Conservation (phyloP, 2,797 vertebrate species). For the Schizopygopsis malacanthus region DNA sequence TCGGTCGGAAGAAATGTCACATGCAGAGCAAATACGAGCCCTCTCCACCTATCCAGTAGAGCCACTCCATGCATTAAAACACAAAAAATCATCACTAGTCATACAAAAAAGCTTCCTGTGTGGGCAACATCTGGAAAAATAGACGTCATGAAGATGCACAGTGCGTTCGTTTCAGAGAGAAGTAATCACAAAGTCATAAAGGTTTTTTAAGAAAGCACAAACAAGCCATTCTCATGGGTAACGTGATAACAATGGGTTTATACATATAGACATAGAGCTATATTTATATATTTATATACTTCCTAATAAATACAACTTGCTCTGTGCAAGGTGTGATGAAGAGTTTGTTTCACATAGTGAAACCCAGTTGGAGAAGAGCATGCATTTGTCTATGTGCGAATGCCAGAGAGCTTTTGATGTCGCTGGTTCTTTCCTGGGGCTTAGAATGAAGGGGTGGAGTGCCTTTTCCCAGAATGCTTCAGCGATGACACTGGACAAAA, state of each 20-base stretch:
- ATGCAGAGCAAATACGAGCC: conserved; percentile 69
- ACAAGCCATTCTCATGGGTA: conserved; percentile 74
- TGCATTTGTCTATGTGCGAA: conserved; percentile 81
- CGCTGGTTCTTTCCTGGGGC: conserved; percentile 68
- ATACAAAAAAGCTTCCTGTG: conserved; percentile 67
- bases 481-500: conserved; percentile 62
- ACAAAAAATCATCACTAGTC: conserved; percentile 62
- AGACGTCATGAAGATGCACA: conserved; percentile 66
- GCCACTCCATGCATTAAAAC: conserved; percentile 77
- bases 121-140: conserved; percentile 63
- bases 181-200: conserved; percentile 59
- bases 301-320: conserved; percentile 78
- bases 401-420: conserved; percentile 66
- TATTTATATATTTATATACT: conserved; percentile 69
- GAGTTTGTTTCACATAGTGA: conserved; percentile 78
- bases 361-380: conserved; percentile 80
- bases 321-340: conserved; percentile 74
- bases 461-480: conserved; percentile 77
- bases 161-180: conserved; percentile 59
- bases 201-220: conserved; percentile 56
- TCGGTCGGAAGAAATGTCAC: conserved; percentile 62
- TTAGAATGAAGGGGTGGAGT: conserved; percentile 68
- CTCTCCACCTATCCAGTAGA: conserved; percentile 65
- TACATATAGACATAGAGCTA: conserved; percentile 73
- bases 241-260: conserved; percentile 75